Conservation (phyloP, 1,140 invertebrate species). For the Helicoverpa zea region DNA sequence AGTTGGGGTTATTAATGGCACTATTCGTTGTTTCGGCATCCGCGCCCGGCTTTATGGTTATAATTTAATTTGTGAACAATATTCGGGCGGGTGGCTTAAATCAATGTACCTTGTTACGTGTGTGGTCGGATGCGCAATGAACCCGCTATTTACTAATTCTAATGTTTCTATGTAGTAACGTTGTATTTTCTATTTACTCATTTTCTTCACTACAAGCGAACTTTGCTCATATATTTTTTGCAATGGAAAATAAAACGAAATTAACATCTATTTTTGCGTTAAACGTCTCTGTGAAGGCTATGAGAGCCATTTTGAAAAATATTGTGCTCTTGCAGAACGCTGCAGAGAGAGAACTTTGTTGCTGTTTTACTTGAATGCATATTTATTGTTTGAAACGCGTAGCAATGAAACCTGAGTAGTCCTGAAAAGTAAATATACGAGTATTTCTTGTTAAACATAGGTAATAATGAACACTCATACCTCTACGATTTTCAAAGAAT, state of each 20-base stretch:
- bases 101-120: conserved; percentile 8
- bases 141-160: conserved; percentile 7
- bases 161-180: not conserved
- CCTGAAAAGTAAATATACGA: not conserved
- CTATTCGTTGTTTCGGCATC: conserved; percentile 32
- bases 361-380: conserved; percentile 27
- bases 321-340: conserved; percentile 15
- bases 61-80: conserved; percentile 48
- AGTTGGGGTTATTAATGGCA: conserved; percentile 47
- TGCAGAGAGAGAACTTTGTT: conserved; percentile 27
- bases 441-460: not conserved
- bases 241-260: conserved; percentile 10
- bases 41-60: conserved; percentile 20
- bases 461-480: no score
- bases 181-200: not conserved
- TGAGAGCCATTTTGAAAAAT: conserved; percentile 34
- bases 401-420: conserved; percentile 3
- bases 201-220: not conserved
- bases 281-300: conserved; percentile 24
- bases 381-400: conserved; percentile 22
- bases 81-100: conserved; percentile 19
- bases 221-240: not conserved
- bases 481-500: no score
- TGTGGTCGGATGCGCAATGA: conserved; percentile 3
- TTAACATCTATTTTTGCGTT: conserved; percentile 22